phyloP scores from a whole-genome alignment of 2,113 vertebrate genomes.

The Apodemus speciosus region DNA sequence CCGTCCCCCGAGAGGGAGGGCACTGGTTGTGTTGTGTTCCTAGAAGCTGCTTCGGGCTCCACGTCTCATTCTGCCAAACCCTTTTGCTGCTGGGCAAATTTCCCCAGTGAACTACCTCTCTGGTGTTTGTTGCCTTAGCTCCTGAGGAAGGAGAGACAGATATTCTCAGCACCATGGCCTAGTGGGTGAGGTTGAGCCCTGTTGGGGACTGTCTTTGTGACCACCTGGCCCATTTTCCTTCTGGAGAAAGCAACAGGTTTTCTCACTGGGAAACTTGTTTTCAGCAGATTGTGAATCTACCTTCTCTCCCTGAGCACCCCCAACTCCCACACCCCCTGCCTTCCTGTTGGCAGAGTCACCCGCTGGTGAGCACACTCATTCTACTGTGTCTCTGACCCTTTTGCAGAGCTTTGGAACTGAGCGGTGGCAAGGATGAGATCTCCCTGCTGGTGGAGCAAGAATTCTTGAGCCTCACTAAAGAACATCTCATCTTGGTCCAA shows the following conservation, averaged over 20 bases:
- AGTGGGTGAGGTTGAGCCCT: background rate
- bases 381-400: background rate
- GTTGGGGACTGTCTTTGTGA: no score
- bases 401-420: slow-evolving; percentile 66
- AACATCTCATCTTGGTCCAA: slow-evolving; percentile 73
- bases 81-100: background rate
- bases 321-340: background rate
- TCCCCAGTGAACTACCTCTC: background rate
- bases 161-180: background rate
- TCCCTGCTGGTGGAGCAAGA: slow-evolving; percentile 80
- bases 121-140: background rate
- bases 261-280: background rate
- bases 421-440: slow-evolving; percentile 71
- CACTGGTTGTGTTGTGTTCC: background rate
- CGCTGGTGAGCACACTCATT: background rate
- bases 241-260: background rate
- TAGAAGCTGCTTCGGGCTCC: background rate
- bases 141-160: background rate
- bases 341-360: background rate
- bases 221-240: background rate
- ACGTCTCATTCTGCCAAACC: rapidly evolving
- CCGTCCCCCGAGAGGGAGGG: background rate
- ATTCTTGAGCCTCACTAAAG: slow-evolving; percentile 78
- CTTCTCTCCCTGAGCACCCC: background rate
- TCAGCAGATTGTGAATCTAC: background rate